A percentile compares a stretch with the other conserved stretches of the same genome.
Conservation (phyloP, 2,797 vertebrate species). For the Crypturellus tataupa region DNA sequence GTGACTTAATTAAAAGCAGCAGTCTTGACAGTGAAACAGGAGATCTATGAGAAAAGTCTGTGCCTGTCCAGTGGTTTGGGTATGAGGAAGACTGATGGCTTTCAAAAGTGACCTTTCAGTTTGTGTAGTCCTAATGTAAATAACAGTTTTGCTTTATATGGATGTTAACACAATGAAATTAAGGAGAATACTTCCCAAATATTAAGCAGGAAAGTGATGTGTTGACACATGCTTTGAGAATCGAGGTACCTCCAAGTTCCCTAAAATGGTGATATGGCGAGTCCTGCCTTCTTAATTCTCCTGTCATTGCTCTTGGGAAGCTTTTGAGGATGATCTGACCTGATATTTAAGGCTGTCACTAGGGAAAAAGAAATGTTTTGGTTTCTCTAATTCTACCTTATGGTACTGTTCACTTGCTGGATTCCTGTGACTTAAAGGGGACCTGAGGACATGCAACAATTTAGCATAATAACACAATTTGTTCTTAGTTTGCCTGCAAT, state of each 20-base stretch:
- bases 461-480: not conserved
- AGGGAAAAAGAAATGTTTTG: not conserved
- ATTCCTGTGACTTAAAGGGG: not conserved
- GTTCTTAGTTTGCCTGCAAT: not conserved
- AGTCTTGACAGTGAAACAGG: constrained; percentile 27
- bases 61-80: constrained; percentile 4
- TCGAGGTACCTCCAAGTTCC: not conserved
- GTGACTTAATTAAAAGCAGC: constrained; percentile 52
- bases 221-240: not conserved
- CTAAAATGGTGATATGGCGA: not conserved
- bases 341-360: constrained; percentile 5
- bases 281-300: not conserved
- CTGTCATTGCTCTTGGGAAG: not conserved
- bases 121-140: constrained; percentile 17
- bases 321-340: not conserved
- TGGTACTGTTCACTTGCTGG: not conserved
- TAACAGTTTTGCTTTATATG: not conserved
- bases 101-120: constrained; percentile 27
- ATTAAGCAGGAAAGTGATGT: not conserved
- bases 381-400: not conserved
- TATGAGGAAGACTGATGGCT: constrained; percentile 32
- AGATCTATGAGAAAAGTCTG: not conserved
- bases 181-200: not conserved
- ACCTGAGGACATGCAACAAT: not conserved
- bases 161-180: not conserved